A percentile compares a stretch with the other conserved stretches of the same genome.
Conservation (phyloP, 2,797 vertebrate species). For the Myoxocephalus aenaeus region DNA sequence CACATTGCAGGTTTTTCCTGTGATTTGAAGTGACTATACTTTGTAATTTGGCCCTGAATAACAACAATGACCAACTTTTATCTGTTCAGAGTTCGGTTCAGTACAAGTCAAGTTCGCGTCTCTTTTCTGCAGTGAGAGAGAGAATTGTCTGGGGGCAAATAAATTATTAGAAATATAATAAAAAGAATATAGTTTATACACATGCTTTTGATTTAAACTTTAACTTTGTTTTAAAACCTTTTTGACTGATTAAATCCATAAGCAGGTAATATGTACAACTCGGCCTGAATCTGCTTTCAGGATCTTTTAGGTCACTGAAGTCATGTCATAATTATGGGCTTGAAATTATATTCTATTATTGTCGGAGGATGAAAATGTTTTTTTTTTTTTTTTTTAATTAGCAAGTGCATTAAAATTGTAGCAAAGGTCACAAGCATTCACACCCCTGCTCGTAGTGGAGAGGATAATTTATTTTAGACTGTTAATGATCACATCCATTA, state of each 20-base stretch:
- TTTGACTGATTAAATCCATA: constrained; percentile 66
- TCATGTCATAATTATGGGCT: constrained; percentile 41
- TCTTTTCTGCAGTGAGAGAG: not conserved
- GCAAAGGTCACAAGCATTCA: constrained; percentile 28
- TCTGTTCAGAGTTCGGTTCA: not conserved
- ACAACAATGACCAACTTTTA: not conserved
- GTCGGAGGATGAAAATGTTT: constrained; percentile 13
- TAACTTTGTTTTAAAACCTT: not conserved
- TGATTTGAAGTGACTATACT: not conserved
- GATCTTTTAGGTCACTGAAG: constrained; percentile 11
- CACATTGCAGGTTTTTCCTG: not conserved
- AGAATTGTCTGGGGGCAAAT: not conserved
- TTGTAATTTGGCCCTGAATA: not conserved
- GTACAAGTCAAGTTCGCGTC: not conserved
- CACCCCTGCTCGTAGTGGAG: not conserved
- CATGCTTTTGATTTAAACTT: not conserved
- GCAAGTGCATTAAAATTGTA: constrained; percentile 31
- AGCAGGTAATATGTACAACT: constrained; percentile 29
- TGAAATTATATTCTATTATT: constrained; percentile 41
- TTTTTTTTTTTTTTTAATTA: constrained; percentile 41
- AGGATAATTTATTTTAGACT: not conserved
- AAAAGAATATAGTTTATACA: not conserved
- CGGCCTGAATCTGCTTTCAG: constrained; percentile 12
- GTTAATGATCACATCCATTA: constrained; percentile 1
- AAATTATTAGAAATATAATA: not conserved